phyloP scores from a whole-genome alignment of 2,797 vertebrate species.

The Poliocrania exsul region DNA sequence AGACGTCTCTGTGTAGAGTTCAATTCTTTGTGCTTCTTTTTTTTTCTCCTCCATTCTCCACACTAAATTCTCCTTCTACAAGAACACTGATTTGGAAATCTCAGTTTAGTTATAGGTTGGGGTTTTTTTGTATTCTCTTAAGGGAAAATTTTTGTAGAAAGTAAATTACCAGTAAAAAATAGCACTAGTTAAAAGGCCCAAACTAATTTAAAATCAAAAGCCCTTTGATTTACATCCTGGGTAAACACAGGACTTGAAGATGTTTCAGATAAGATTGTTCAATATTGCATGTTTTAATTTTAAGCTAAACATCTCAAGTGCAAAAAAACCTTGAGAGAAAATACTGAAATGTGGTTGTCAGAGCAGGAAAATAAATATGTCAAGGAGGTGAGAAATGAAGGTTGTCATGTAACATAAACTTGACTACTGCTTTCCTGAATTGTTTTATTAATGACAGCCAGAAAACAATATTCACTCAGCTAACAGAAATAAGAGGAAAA shows the following conservation, averaged over 20 bases:
- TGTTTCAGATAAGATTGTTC: neutral
- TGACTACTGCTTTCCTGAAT: neutral
- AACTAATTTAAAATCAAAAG: slow-evolving; percentile 12
- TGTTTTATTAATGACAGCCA: neutral
- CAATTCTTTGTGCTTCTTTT: neutral
- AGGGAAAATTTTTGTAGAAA: neutral
- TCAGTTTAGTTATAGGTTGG: neutral
- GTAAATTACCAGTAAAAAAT: neutral
- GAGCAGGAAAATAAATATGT: neutral
- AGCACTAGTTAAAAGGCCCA: neutral
- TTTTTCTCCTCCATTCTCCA: neutral
- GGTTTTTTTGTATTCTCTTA: neutral
- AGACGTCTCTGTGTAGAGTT: neutral
- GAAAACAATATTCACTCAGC: neutral
- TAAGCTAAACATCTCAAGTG: neutral
- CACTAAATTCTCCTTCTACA: neutral
- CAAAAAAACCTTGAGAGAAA: neutral
- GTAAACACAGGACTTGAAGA: neutral
- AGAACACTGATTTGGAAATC: neutral
- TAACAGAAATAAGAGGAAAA: neutral
- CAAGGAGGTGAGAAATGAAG: neutral
- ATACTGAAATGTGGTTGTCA: neutral
- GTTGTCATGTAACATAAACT: neutral
- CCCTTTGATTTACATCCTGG: neutral
- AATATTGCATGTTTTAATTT: neutral